Evolutionary conservation across 2,113 vertebrate genomes (phyloP).

Genomic region (Ictidomys tridecemlineatus): DNA sequence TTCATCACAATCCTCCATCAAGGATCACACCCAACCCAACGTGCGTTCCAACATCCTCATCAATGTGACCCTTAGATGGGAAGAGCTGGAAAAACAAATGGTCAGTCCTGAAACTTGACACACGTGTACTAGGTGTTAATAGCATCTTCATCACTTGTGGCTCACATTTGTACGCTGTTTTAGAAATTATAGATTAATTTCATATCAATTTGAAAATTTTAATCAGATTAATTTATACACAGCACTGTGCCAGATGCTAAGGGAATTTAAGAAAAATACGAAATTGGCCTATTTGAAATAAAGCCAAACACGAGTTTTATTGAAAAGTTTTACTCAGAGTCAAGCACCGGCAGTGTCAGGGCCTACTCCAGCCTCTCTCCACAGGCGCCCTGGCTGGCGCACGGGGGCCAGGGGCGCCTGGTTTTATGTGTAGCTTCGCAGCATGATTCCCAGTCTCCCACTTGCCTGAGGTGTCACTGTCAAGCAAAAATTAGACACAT

Average conservation of each 20-base stretch:
- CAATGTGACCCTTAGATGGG: neutral
- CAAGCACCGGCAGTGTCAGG: neutral
- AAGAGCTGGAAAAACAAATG: neutral
- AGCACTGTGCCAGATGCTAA: neutral
- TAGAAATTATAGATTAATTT: slow-evolving; percentile 20
- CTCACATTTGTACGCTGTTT: neutral
- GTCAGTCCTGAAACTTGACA: neutral
- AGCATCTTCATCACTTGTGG: neutral
- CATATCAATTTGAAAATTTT: slow-evolving; percentile 17
- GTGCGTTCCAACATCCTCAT: neutral
- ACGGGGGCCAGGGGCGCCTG: too few relatives aligned
- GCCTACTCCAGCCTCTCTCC: neutral
- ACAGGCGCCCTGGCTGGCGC: too few relatives aligned
- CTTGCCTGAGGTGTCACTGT: neutral
- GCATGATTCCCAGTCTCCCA: neutral
- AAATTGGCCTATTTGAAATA: neutral
- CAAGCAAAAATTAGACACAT: neutral
- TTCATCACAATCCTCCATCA: neutral
- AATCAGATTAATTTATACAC: neutral
- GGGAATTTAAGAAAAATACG: slow-evolving; percentile 14
- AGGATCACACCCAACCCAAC: neutral
- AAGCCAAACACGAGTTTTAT: neutral
- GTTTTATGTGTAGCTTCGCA: neutral
- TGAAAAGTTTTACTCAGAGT: neutral
- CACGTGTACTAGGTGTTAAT: neutral